These are phyloP conservation scores for Brachionus koreanus DNA, from an alignment of 1,140 invertebrate species.

Conservation along the genomic window DNA sequence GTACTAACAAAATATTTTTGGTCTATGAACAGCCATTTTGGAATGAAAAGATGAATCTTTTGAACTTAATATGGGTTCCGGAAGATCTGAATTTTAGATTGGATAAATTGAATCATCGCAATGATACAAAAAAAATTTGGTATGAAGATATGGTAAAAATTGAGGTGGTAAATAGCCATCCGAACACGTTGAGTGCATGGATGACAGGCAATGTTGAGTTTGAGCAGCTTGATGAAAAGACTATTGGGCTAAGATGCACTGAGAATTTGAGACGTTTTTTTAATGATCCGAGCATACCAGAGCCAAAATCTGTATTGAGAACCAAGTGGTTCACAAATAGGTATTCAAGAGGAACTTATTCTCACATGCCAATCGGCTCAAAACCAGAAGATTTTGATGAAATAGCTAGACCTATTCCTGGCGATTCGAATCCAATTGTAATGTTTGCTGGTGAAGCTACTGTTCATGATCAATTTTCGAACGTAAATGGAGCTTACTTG, in stretches of 20 bases:
- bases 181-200: constrained; percentile 34
- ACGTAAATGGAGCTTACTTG: constrained; percentile 84
- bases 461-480: constrained; percentile 86
- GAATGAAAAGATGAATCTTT: background rate
- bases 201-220: constrained; percentile 40
- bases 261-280: constrained; percentile 5
- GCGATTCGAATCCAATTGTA: constrained; percentile 65
- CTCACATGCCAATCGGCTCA: constrained; percentile 45
- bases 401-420: constrained; percentile 3
- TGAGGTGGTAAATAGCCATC: constrained; percentile 8
- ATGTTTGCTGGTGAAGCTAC: constrained; percentile 90
- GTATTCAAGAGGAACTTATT: constrained; percentile 36
- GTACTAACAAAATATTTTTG: constrained; percentile 42
- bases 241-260: background rate
- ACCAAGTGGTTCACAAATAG: constrained; percentile 11
- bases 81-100: constrained; percentile 17
- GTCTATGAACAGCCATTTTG: constrained; percentile 29
- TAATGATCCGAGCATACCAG: constrained; percentile 2
- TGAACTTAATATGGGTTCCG: constrained; percentile 21
- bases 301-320: background rate
- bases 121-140: constrained; percentile 35
- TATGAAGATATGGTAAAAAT: constrained; percentile 20
- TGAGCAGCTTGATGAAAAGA: constrained; percentile 20
- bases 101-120: constrained; percentile 21
- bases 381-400: constrained; percentile 12